phyloP scores from a whole-genome alignment of 2,797 vertebrate species.

The Karalla daura region DNA sequence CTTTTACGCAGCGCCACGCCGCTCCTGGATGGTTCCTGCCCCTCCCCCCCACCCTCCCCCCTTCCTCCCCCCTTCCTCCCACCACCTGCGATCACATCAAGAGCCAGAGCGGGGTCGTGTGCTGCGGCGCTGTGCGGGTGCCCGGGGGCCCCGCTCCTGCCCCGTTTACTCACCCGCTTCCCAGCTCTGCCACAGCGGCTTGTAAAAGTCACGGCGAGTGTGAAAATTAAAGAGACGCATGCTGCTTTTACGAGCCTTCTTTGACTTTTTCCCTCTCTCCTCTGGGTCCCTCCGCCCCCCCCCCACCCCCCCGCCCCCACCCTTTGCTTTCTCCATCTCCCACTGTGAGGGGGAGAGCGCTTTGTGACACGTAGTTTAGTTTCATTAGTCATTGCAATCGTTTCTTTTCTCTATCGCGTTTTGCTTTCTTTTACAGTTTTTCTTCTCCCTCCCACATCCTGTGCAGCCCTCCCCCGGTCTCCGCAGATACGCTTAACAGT shows the following conservation, averaged over 20 bases:
- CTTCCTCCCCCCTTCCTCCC: too few species aligned
- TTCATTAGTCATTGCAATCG: constrained; percentile 39
- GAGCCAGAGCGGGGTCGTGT: constrained; percentile 16
- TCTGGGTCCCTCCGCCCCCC: neutral
- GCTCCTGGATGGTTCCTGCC: constrained; percentile 13
- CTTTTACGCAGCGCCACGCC: neutral
- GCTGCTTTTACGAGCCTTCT: constrained; percentile 79
- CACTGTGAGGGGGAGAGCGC: constrained; percentile 37
- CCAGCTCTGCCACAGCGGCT: constrained; percentile 67
- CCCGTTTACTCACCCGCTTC: constrained; percentile 46
- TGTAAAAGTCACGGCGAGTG: constrained; percentile 77
- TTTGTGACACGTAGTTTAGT: constrained; percentile 40
- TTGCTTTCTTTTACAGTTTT: constrained; percentile 5
- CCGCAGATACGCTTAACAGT: constrained; percentile 41
- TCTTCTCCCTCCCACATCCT: constrained; percentile 2
- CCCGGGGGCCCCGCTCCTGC: constrained; percentile 40
- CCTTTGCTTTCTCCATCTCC: constrained; percentile 13
- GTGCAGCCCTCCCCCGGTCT: neutral
- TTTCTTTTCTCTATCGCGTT: neutral
- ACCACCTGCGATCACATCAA: constrained; percentile 34
- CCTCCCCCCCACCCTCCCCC: too few species aligned
- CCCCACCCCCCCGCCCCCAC: neutral
- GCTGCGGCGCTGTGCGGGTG: constrained; percentile 9
- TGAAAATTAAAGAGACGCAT: constrained; percentile 80
- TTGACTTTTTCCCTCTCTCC: constrained; percentile 33